phyloP scores from a whole-genome alignment of 2,888 invertebrate genomes.

The Drosophila algonquin region DNA sequence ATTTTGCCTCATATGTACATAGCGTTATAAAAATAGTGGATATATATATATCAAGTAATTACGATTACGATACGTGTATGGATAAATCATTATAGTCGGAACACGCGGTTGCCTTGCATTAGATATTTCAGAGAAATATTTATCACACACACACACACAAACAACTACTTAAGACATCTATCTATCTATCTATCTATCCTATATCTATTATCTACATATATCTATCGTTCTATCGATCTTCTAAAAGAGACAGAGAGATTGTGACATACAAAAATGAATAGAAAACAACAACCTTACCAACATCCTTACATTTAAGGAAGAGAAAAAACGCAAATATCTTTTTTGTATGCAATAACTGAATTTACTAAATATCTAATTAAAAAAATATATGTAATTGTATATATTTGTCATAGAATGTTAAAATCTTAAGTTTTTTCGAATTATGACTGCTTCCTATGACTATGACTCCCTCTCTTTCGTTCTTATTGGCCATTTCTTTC shows the following conservation, averaged over 20 bases:
- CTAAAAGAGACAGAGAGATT: conserved; percentile 17
- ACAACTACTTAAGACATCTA: conserved; percentile 39
- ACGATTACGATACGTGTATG: conserved; percentile 7
- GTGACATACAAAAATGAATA: background rate
- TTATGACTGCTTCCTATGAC: background rate
- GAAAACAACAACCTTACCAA: conserved; percentile 4
- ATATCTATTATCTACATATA: conserved; percentile 26
- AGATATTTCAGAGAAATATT: conserved; percentile 57
- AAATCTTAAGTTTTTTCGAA: background rate
- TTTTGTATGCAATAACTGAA: conserved; percentile 56
- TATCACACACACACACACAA: conserved; percentile 6
- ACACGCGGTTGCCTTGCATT: conserved; percentile 71
- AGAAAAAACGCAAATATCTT: background rate
- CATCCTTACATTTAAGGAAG: background rate
- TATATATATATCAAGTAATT: conserved; percentile 38
- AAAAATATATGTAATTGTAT: conserved; percentile 22
- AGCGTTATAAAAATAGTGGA: conserved; percentile 39
- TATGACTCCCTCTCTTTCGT: background rate
- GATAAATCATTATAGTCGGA: conserved; percentile 55
- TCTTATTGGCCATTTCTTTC: background rate
- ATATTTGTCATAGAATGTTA: conserved; percentile 14
- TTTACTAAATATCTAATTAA: conserved; percentile 45
- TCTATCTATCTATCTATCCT: conserved; percentile 16
- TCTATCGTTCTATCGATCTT: conserved; percentile 29
- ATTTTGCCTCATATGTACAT: conserved; percentile 50